These are phyloP conservation scores for Sussaba pulchella DNA, from an alignment of 2,888 invertebrate genomes.

Conservation along the genomic window DNA sequence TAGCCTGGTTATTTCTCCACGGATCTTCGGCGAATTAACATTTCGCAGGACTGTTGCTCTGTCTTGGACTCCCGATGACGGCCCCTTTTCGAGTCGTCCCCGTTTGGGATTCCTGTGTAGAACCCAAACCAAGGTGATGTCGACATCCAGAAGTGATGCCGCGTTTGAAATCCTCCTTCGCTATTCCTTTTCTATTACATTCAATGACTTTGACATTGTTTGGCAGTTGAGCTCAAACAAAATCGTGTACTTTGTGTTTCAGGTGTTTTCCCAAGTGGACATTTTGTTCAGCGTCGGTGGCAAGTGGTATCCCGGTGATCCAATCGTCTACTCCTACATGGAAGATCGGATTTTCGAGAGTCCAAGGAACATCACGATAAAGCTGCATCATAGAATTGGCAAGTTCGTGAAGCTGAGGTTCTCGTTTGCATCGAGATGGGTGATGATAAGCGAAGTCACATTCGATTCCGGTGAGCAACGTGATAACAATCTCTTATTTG, in stretches of 20 bases:
- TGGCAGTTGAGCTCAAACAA: neutral
- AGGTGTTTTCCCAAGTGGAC: conserved; percentile 93
- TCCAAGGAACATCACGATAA: conserved; percentile 93
- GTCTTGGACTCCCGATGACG: conserved; percentile 3
- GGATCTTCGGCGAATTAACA: conserved; percentile 55
- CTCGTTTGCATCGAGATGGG: conserved; percentile 93
- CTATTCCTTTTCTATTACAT: neutral
- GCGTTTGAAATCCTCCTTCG: neutral
- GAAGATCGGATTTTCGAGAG: conserved; percentile 92
- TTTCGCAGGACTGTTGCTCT: conserved; percentile 47
- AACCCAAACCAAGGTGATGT: no score
- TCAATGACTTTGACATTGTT: neutral
- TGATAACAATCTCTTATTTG: conserved; percentile 33
- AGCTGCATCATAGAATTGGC: conserved; percentile 92
- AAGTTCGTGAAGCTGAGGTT: conserved; percentile 92
- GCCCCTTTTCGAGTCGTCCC: neutral
- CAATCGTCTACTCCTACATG: conserved; percentile 90
- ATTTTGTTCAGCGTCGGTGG: conserved; percentile 94
- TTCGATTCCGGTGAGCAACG: conserved; percentile 90
- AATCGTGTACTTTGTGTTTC: conserved; percentile 72
- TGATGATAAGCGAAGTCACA: conserved; percentile 95
- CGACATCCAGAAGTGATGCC: neutral
- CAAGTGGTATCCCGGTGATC: conserved; percentile 90
- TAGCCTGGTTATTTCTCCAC: conserved; percentile 33
- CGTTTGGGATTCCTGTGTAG: neutral